Percentiles rank a stretch among this genome's conserved stretches.
phyloP scores from a whole-genome alignment of 1,140 invertebrate species.

The Campoletis sonorensis region DNA sequence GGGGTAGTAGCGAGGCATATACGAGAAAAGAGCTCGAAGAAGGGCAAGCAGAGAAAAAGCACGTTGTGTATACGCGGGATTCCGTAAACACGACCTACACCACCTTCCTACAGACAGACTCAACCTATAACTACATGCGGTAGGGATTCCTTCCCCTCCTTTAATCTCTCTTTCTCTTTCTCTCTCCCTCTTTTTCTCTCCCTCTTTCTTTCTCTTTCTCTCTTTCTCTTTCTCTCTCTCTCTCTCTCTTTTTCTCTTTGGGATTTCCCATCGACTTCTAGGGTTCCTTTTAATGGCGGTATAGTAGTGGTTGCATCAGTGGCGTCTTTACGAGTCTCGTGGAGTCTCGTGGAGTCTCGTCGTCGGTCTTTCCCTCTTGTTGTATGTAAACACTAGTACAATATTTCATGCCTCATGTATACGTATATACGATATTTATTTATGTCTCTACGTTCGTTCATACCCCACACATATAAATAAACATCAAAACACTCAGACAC shows the following conservation, averaged over 20 bases:
- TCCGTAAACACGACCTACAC: conserved; percentile 52
- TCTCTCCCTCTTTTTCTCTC: neutral
- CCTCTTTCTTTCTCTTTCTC: neutral
- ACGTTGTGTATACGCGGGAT: conserved; percentile 31
- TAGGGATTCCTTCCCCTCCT: neutral
- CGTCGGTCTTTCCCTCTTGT: neutral
- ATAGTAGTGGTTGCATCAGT: neutral
- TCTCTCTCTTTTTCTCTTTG: neutral
- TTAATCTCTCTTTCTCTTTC: neutral
- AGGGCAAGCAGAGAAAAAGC: conserved; percentile 33
- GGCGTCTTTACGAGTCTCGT: conserved; percentile 15
- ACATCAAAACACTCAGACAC: too few relatives aligned
- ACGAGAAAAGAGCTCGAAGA: neutral
- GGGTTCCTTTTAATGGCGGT: conserved; percentile 7
- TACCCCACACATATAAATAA: neutral
- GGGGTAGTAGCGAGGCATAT: neutral
- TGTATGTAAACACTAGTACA: conserved; percentile 7
- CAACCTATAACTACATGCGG: conserved; percentile 6
- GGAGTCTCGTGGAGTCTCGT: conserved; percentile 18
- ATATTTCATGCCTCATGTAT: neutral
- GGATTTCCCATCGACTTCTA: neutral
- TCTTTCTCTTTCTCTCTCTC: neutral
- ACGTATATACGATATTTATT: neutral
- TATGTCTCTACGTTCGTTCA: too few relatives aligned
- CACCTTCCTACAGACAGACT: conserved; percentile 28